Percentiles rank a stretch among this genome's conserved stretches.
These are phyloP conservation scores for Nesidiocoris tenuis DNA, from an alignment of 2,888 invertebrate species.

Conservation along the genomic window DNA sequence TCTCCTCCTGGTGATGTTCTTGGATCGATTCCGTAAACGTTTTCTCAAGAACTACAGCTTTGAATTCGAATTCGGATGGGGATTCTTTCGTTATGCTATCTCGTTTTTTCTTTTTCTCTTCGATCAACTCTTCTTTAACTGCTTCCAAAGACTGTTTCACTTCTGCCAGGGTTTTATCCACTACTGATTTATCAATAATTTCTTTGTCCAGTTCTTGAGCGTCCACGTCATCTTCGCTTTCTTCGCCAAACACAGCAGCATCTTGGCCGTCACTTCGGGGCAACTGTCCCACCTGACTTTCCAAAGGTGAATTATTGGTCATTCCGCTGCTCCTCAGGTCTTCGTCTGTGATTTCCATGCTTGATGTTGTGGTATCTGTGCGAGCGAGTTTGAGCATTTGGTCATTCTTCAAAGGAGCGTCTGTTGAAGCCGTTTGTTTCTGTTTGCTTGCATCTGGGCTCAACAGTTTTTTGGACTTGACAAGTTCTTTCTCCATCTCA, in stretches of 20 bases:
- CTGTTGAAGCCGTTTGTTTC: conserved; percentile 51
- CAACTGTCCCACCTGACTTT: conserved; percentile 56
- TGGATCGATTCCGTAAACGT: conserved; percentile 51
- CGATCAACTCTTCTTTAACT: conserved; percentile 68
- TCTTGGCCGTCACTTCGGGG: conserved; percentile 44
- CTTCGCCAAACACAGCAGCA: conserved; percentile 35
- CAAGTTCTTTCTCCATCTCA: conserved; percentile 60
- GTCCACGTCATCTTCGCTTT: conserved; percentile 49
- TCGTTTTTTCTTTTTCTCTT: conserved; percentile 66
- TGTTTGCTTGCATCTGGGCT: conserved; percentile 15
- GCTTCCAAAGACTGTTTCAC: conserved; percentile 70
- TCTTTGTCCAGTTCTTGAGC: conserved; percentile 45
- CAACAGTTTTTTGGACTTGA: conserved; percentile 51
- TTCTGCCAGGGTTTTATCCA: conserved; percentile 70
- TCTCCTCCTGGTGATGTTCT: conserved; percentile 49
- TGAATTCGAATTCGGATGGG: conserved; percentile 72
- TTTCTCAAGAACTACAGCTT: conserved; percentile 55
- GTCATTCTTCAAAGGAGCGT: conserved; percentile 50
- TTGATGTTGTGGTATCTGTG: conserved; percentile 59
- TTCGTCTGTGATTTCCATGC: conserved; percentile 64
- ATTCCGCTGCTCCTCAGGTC: conserved; percentile 70
- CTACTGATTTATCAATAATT: conserved; percentile 54
- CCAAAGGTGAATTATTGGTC: conserved; percentile 65
- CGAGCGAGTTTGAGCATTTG: conserved; percentile 55
- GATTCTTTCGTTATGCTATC: conserved; percentile 63